phyloP scores from a whole-genome alignment of 2,888 invertebrate genomes.

The Zygaena filipendulae region DNA sequence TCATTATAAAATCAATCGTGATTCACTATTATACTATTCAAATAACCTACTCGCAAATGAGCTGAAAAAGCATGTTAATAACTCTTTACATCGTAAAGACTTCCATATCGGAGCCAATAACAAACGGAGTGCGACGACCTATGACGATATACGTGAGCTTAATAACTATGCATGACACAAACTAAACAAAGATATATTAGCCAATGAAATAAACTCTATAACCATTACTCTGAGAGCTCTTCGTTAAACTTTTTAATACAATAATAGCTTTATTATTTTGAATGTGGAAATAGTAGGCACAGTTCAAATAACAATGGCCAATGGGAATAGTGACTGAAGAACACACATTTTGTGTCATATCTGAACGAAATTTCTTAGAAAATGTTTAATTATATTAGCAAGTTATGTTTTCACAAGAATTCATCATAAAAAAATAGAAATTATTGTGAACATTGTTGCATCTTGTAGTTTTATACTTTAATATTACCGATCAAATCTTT shows the following conservation, averaged over 20 bases:
- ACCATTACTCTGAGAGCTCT: too few relatives aligned
- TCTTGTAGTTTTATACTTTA: too few relatives aligned
- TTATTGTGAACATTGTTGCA: too few relatives aligned
- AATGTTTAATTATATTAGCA: too few relatives aligned
- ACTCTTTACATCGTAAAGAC: conserved; percentile 21
- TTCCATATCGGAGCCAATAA: conserved; percentile 21
- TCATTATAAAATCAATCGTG: background rate
- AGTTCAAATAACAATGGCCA: conserved; percentile 18
- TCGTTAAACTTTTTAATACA: too few relatives aligned
- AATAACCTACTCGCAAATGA: conserved; percentile 22
- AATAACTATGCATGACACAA: conserved; percentile 42
- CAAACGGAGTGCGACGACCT: conserved; percentile 23
- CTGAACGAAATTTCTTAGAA: conserved; percentile 35
- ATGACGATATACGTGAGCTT: conserved; percentile 24
- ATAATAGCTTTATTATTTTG: too few relatives aligned
- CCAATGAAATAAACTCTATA: conserved; percentile 32
- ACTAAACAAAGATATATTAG: conserved; percentile 38
- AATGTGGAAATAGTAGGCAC: too few relatives aligned
- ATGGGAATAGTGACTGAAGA: too few relatives aligned
- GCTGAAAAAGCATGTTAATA: conserved; percentile 11
- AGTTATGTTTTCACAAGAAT: too few relatives aligned
- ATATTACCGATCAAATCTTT: too few relatives aligned
- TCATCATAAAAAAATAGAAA: too few relatives aligned
- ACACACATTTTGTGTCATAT: conserved; percentile 39
- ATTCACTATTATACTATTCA: conserved; percentile 21